These are phyloP conservation scores for Dallia pectoralis DNA, from an alignment of 2,797 vertebrate species.

Conservation along the genomic window DNA sequence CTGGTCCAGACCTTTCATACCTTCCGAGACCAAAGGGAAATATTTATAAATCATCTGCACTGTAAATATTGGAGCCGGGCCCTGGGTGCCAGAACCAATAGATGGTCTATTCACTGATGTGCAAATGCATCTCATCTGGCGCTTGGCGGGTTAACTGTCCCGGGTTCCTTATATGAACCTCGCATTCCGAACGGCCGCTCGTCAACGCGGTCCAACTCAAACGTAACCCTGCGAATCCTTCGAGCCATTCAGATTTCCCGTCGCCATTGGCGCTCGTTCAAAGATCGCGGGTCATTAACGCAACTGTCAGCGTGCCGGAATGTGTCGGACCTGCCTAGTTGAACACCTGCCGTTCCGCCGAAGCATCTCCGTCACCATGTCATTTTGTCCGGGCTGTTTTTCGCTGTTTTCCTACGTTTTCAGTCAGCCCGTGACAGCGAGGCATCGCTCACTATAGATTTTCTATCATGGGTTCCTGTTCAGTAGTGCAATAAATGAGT, in stretches of 20 bases:
- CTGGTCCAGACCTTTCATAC: conserved; percentile 51
- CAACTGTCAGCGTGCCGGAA: not conserved
- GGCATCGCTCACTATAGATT: not conserved
- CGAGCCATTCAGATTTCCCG: not conserved
- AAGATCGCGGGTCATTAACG: not conserved
- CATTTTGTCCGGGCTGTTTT: not conserved
- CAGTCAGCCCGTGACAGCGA: not conserved
- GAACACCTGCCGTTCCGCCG: not conserved
- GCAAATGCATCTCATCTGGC: conserved; percentile 47
- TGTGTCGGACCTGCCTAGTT: not conserved
- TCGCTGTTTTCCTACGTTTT: conserved; percentile 23
- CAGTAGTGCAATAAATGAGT: conserved; percentile 46
- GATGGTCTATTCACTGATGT: conserved; percentile 48
- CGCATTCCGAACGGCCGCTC: conserved; percentile 39
- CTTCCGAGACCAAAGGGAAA: conserved; percentile 67
- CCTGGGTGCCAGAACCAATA: conserved; percentile 51
- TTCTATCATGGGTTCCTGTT: conserved; percentile 33
- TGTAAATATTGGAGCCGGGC: conserved; percentile 68
- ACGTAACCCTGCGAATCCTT: not conserved
- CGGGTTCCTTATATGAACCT: not conserved
- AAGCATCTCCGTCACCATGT: not conserved
- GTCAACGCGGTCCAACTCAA: not conserved
- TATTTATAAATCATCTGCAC: conserved; percentile 74
- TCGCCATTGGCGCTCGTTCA: not conserved
- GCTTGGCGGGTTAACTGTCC: not conserved